These are phyloP conservation scores for Progne subis DNA, from an alignment of 2,113 vertebrate species.

Conservation along the genomic window DNA sequence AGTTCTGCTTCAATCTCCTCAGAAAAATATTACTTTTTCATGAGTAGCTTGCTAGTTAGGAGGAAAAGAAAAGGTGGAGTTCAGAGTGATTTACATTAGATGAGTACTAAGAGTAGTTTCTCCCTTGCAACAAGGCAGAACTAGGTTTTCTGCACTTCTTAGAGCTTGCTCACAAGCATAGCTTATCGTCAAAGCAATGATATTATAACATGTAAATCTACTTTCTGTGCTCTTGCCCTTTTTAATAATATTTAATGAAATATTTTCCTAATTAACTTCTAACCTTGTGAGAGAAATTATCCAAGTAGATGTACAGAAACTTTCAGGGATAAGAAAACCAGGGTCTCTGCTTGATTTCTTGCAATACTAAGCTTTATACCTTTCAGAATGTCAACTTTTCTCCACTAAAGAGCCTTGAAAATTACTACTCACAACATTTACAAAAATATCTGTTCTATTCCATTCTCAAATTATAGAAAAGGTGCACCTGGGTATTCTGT, in stretches of 20 bases:
- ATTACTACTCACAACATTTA: neutral
- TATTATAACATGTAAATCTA: neutral
- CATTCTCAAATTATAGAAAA: neutral
- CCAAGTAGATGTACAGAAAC: neutral
- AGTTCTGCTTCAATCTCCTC: neutral
- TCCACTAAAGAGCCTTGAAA: neutral
- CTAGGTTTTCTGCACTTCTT: neutral
- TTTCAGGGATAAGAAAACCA: neutral
- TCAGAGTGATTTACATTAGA: neutral
- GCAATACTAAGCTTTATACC: neutral
- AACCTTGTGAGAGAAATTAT: neutral
- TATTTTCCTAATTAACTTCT: neutral
- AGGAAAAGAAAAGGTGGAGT: neutral
- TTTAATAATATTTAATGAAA: neutral
- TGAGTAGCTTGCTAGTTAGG: neutral
- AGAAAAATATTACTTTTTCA: neutral
- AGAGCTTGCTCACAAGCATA: neutral
- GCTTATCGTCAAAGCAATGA: neutral
- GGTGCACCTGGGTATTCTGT: neutral
- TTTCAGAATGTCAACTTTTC: neutral
- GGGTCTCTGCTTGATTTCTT: neutral
- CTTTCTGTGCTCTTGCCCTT: neutral
- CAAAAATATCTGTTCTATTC: neutral
- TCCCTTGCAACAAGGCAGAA: neutral
- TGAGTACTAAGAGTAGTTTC: neutral